Percentiles rank a stretch among this genome's conserved stretches.
Evolutionary conservation across 1,140 invertebrate species (phyloP).

Genomic region (Matsumurasca onukii): DNA sequence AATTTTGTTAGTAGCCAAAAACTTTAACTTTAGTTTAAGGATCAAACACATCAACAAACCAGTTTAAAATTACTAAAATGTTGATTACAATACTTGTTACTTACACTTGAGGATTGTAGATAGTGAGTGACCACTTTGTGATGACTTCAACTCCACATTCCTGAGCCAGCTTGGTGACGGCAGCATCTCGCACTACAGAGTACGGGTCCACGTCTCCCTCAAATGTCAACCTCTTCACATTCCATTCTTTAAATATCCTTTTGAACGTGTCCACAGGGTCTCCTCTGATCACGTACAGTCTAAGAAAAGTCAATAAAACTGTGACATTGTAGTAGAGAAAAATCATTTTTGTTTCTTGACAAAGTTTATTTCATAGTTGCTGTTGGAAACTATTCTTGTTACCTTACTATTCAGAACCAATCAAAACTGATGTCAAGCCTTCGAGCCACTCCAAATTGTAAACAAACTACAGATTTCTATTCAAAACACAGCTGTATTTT

Average conservation of each 20-base stretch:
- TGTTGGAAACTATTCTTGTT: background rate
- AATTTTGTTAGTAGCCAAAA: background rate
- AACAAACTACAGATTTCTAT: background rate
- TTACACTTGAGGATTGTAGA: conserved; percentile 64
- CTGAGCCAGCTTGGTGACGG: conserved; percentile 60
- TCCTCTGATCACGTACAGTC: conserved; percentile 66
- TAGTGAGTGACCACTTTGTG: conserved; percentile 65
- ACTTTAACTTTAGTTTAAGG: background rate
- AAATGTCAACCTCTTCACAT: conserved; percentile 62
- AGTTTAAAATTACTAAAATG: background rate
- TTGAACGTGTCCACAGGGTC: conserved; percentile 62
- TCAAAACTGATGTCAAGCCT: background rate
- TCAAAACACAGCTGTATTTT: background rate
- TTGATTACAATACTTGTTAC: conserved; percentile 36
- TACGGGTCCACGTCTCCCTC: conserved; percentile 74
- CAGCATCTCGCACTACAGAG: conserved; percentile 59
- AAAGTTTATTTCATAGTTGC: conserved; percentile 48
- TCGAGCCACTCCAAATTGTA: background rate
- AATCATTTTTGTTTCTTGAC: conserved; percentile 7
- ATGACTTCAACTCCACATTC: conserved; percentile 59
- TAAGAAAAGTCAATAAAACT: conserved; percentile 41
- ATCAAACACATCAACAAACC: background rate
- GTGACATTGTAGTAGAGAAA: conserved; percentile 22
- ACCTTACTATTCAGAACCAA: background rate
- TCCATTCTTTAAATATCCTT: conserved; percentile 66